Conservation (phyloP, 37 sponge, comb jelly and placozoan genomes). For the Axinella damicornis region DNA sequence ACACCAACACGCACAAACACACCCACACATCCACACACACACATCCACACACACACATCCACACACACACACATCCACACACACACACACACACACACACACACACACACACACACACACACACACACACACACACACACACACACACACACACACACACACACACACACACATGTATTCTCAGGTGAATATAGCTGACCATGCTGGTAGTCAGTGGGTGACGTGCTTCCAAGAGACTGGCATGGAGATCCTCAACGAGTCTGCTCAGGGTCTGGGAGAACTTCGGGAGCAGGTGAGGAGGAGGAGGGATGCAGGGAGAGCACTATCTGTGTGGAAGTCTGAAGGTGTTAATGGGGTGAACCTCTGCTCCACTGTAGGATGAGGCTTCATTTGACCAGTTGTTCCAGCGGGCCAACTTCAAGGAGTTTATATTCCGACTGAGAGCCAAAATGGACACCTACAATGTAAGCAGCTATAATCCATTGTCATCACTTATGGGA, state of each 20-base stretch:
- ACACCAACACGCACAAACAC: too few species aligned
- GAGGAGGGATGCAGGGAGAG: not conserved
- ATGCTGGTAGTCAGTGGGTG: conserved; percentile 75
- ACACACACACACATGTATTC: too few species aligned
- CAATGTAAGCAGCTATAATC: too few species aligned
- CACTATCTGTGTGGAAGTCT: not conserved
- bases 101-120: too few species aligned
- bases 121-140: too few species aligned
- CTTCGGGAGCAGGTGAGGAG: conserved; percentile 65
- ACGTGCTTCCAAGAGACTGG: conserved; percentile 89
- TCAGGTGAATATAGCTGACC: conserved; percentile 78
- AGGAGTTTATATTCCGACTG: conserved; percentile 64
- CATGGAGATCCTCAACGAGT: conserved; percentile 57
- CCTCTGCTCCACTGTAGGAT: conserved; percentile 19
- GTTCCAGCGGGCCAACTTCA: conserved; percentile 77
- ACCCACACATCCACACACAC: too few species aligned
- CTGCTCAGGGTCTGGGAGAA: conserved; percentile 77
- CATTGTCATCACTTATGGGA: too few species aligned
- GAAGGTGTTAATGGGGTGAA: not conserved
- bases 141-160: too few species aligned
- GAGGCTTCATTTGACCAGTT: conserved; percentile 70
- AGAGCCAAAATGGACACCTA: conserved; percentile 91
- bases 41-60: too few species aligned
- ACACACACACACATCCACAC: too few species aligned
- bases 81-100: too few species aligned